These are phyloP conservation scores for Chrysomallon squamiferum DNA, from an alignment of 1,140 invertebrate genomes.

Conservation along the genomic window DNA sequence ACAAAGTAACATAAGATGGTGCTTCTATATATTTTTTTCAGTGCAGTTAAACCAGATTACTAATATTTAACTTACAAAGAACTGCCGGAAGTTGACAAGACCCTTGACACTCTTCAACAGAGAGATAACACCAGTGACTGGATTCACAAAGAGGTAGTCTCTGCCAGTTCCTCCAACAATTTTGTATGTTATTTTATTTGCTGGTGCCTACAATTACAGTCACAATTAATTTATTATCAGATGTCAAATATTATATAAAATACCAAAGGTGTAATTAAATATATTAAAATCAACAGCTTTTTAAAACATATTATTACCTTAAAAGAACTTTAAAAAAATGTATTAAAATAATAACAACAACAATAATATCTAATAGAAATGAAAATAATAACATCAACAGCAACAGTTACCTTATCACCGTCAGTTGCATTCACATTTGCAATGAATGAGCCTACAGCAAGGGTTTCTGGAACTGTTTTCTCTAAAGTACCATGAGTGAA, in stretches of 20 bases:
- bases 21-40: too few species aligned
- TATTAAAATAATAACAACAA: too few species aligned
- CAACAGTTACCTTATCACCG: constrained; percentile 23
- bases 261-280: too few species aligned
- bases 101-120: background rate
- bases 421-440: constrained; percentile 46
- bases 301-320: too few species aligned
- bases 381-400: too few species aligned
- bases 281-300: too few species aligned
- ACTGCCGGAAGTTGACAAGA: constrained; percentile 7
- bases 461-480: constrained; percentile 27
- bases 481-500: constrained; percentile 64
- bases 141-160: constrained; percentile 10
- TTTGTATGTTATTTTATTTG: constrained; percentile 2
- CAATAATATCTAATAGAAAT: too few species aligned
- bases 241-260: constrained; percentile 12
- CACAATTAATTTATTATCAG: constrained; percentile 21
- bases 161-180: constrained; percentile 3
- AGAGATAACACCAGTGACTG: constrained; percentile 6
- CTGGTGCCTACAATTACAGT: constrained; percentile 3
- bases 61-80: constrained; percentile 10
- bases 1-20: too few species aligned
- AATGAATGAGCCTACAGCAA: constrained; percentile 26
- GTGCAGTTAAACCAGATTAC: too few species aligned
- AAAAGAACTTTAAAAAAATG: too few species aligned